A percentile compares a stretch with the other conserved stretches of the same genome.
phyloP scores from a whole-genome alignment of 1,140 invertebrate genomes.

The Samia ricini region DNA sequence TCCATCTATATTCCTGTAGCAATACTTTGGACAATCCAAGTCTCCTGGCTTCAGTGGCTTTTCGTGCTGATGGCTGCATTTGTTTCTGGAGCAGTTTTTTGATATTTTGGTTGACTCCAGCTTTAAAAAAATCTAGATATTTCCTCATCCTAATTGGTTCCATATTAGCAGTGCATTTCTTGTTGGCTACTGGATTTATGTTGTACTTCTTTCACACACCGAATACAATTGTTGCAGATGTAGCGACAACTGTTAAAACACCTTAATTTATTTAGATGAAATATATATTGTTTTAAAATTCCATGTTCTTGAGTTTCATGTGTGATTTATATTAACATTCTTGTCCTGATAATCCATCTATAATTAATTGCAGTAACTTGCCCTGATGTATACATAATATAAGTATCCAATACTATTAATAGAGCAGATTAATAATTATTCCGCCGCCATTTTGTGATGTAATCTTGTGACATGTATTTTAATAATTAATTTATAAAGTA shows the following conservation, averaged over 20 bases:
- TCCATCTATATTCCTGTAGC: conserved; percentile 96
- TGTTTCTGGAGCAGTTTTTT: conserved; percentile 92
- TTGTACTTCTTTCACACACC: conserved; percentile 78
- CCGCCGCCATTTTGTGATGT: too few relatives aligned
- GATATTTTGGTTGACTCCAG: conserved; percentile 88
- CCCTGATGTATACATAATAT: too few relatives aligned
- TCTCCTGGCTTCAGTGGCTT: conserved; percentile 91
- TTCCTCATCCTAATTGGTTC: conserved; percentile 82
- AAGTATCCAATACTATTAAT: too few relatives aligned
- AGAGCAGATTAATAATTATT: too few relatives aligned
- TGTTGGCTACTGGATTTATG: conserved; percentile 92
- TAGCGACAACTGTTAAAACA: background rate
- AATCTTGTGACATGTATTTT: too few relatives aligned
- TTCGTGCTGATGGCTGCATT: conserved; percentile 88
- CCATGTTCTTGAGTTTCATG: too few relatives aligned
- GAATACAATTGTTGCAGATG: conserved; percentile 14
- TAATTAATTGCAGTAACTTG: too few relatives aligned
- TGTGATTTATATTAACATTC: too few relatives aligned
- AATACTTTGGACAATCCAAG: conserved; percentile 94
- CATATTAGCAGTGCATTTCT: conserved; percentile 86
- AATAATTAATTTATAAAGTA: too few relatives aligned
- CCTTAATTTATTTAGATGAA: background rate
- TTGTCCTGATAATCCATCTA: too few relatives aligned
- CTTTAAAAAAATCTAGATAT: conserved; percentile 83
- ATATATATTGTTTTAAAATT: background rate